These are phyloP conservation scores for Champsocephalus gunnari DNA, from an alignment of 2,797 vertebrate genomes.

Conservation along the genomic window DNA sequence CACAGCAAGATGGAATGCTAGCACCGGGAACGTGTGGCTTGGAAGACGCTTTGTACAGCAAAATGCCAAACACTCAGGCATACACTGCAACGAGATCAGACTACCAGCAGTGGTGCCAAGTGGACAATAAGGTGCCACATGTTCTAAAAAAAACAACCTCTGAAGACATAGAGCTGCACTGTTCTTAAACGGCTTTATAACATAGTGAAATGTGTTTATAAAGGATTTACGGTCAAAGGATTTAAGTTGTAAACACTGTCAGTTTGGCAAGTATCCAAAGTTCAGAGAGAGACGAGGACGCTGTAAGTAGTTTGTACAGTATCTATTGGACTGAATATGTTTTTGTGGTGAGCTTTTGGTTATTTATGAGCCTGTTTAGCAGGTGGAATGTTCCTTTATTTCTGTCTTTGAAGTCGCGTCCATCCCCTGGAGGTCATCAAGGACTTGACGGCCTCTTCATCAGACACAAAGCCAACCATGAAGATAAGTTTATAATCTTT, in stretches of 20 bases:
- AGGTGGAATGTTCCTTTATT: conserved; percentile 63
- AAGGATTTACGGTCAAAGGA: conserved; percentile 28
- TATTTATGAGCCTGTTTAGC: conserved; percentile 69
- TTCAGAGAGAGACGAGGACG: conserved; percentile 30
- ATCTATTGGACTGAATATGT: conserved; percentile 69
- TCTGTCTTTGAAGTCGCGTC: conserved; percentile 36
- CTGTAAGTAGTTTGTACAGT: conserved; percentile 75
- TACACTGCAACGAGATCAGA: conserved; percentile 36
- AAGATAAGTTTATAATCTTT: conserved; percentile 20
- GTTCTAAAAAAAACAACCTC: conserved; percentile 15
- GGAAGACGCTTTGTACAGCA: conserved; percentile 42
- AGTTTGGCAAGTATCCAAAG: too few relatives aligned
- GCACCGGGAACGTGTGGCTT: conserved; percentile 32
- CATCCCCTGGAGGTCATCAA: conserved; percentile 14
- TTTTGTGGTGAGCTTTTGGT: conserved; percentile 56
- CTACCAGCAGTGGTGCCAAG: conserved; percentile 58
- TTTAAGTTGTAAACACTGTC: conserved; percentile 3
- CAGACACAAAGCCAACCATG: conserved; percentile 25
- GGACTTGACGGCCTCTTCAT: conserved; percentile 35
- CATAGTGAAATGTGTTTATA: conserved; percentile 20
- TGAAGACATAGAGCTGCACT: conserved; percentile 36
- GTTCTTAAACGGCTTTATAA: conserved; percentile 27
- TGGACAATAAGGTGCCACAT: conserved; percentile 45
- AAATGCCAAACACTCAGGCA: conserved; percentile 27
- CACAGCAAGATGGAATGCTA: neutral